Conservation (phyloP, 2,113 vertebrate species). For the Nycticryphes semicollaris region DNA sequence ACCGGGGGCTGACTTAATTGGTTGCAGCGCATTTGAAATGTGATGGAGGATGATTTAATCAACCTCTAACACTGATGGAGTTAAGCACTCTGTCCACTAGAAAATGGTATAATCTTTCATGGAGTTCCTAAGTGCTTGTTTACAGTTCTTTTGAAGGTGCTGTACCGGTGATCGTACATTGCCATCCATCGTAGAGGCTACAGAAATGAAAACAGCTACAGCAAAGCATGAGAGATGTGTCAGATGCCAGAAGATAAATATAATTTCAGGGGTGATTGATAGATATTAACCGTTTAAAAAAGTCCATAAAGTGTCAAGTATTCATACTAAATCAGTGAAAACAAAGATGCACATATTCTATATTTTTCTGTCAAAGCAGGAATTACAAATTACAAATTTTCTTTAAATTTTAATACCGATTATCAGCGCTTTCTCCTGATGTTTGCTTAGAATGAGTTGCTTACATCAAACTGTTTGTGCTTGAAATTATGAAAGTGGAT, state of each 20-base stretch:
- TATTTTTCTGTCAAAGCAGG: background rate
- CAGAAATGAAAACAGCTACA: background rate
- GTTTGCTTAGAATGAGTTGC: background rate
- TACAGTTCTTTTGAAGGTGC: conserved; percentile 15
- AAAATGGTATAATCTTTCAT: conserved; percentile 53
- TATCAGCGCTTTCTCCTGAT: background rate
- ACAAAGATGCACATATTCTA: background rate
- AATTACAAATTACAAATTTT: background rate
- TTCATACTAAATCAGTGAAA: background rate
- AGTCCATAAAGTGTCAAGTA: background rate
- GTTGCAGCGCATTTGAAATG: conserved; percentile 64
- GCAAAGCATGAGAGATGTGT: background rate
- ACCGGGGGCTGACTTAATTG: conserved; percentile 58
- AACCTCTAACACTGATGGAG: conserved; percentile 61
- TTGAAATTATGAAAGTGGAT: background rate
- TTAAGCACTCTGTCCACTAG: conserved; percentile 62
- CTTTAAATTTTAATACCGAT: background rate
- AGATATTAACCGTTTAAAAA: background rate
- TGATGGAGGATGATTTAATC: conserved; percentile 68
- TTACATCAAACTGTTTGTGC: background rate
- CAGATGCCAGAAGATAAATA: background rate
- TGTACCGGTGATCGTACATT: conserved; percentile 8
- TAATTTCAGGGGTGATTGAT: background rate
- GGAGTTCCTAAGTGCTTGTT: conserved; percentile 52
- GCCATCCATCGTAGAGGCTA: background rate